Evolutionary conservation across 2,797 vertebrate genomes (phyloP).

Genomic region (Sebastes minor): DNA sequence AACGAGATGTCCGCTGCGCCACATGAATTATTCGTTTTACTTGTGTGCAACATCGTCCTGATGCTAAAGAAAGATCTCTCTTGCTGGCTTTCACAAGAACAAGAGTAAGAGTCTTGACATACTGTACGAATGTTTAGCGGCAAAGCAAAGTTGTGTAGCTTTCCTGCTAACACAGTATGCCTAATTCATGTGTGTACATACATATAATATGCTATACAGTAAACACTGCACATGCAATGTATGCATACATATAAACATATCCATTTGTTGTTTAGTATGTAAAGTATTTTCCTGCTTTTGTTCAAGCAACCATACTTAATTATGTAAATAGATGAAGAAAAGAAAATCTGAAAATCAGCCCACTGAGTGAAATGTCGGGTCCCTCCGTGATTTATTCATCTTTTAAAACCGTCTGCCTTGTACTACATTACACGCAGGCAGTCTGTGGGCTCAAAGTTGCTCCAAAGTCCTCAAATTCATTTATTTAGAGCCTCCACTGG

Average conservation of each 20-base stretch:
- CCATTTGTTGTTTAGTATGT: not conserved
- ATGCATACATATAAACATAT: not conserved
- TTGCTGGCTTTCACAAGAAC: not conserved
- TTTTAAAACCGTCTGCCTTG: conserved; percentile 23
- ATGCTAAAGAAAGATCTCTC: not conserved
- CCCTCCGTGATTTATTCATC: conserved; percentile 19
- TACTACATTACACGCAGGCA: not conserved
- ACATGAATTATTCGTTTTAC: not conserved
- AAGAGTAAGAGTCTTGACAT: not conserved
- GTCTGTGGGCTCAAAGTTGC: conserved; percentile 20
- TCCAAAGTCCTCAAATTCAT: conserved; percentile 34
- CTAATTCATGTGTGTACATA: not conserved
- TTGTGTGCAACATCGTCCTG: not conserved
- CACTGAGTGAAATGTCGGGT: not conserved
- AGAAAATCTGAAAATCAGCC: not conserved
- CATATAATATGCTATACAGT: not conserved
- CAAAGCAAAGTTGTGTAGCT: not conserved
- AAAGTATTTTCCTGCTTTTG: not conserved
- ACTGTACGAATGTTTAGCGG: not conserved
- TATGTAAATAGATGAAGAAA: not conserved
- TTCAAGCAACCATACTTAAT: not conserved
- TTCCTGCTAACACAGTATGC: not conserved
- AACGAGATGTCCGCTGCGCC: not conserved
- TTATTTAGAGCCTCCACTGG: conserved; percentile 6
- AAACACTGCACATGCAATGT: not conserved